Percentiles rank a stretch among this genome's conserved stretches.
Evolutionary conservation across 1,140 invertebrate species (phyloP).

Genomic region (Yoshiicerus persimilis): DNA sequence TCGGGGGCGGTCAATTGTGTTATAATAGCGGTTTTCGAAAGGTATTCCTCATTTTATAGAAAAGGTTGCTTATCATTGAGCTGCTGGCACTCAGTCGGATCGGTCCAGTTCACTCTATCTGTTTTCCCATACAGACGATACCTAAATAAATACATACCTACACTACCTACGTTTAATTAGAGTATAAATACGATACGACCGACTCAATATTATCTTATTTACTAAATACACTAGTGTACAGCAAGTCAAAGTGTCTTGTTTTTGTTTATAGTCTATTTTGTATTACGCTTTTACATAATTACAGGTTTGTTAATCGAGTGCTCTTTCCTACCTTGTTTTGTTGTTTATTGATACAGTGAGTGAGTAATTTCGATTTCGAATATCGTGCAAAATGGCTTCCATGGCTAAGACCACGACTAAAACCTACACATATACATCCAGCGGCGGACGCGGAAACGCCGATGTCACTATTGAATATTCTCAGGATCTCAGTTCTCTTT

Average conservation of each 20-base stretch:
- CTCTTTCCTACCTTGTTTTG: slow-evolving; percentile 15
- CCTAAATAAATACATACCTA: background rate
- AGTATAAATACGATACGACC: background rate
- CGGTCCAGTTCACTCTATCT: background rate
- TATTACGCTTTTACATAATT: slow-evolving; percentile 11
- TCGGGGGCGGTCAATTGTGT: slow-evolving; percentile 34
- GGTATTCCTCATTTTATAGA: background rate
- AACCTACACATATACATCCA: slow-evolving; percentile 83
- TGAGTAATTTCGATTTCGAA: slow-evolving; percentile 22
- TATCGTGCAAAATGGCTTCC: slow-evolving; percentile 59
- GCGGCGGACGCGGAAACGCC: slow-evolving; percentile 72
- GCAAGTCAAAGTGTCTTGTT: slow-evolving; percentile 9
- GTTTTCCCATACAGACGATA: background rate
- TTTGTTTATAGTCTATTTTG: slow-evolving; percentile 19
- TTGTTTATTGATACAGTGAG: slow-evolving; percentile 31
- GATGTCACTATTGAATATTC: slow-evolving; percentile 93
- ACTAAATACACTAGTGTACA: background rate
- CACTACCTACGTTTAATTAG: background rate
- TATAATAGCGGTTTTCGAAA: slow-evolving; percentile 39
- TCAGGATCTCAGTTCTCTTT: slow-evolving; percentile 85
- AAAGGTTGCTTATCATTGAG: slow-evolving; percentile 6
- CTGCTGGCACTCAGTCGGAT: background rate
- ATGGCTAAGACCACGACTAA: slow-evolving; percentile 63
- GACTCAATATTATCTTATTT: background rate
- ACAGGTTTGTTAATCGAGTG: background rate